A percentile compares a stretch with the other conserved stretches of the same genome.
These are phyloP conservation scores for Coendou prehensilis DNA, from an alignment of 2,797 vertebrate species.

Conservation along the genomic window DNA sequence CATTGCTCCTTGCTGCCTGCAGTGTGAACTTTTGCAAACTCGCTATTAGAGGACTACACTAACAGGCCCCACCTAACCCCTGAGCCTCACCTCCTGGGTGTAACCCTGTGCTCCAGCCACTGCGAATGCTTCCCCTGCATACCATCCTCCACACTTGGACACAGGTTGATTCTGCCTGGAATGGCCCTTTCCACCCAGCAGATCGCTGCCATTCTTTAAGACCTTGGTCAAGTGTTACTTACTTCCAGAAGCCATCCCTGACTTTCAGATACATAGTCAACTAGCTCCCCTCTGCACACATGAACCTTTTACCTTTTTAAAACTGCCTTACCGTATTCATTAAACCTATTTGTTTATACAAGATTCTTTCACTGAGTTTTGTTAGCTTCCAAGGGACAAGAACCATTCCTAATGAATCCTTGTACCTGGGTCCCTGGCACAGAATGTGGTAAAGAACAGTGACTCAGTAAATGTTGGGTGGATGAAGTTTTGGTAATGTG, in stretches of 20 bases:
- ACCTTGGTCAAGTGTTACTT: neutral
- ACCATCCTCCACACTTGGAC: neutral
- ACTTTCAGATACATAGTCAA: neutral
- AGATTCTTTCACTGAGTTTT: neutral
- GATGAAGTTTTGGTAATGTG: conserved; percentile 46
- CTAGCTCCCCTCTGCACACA: neutral
- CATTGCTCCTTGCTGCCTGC: neutral
- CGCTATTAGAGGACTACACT: neutral
- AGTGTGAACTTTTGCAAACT: neutral
- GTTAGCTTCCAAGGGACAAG: neutral
- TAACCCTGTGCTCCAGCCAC: neutral
- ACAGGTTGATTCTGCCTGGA: neutral
- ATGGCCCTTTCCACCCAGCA: neutral
- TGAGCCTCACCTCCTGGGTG: neutral
- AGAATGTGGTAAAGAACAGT: neutral
- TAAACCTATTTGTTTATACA: neutral
- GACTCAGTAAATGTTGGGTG: neutral
- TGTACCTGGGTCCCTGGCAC: neutral
- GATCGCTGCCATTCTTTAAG: neutral
- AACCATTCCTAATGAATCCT: neutral
- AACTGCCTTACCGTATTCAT: neutral
- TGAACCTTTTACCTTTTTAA: neutral
- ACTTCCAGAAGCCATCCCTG: neutral
- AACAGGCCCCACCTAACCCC: no score
- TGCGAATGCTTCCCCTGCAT: neutral